phyloP scores from a whole-genome alignment of 1,140 invertebrate species.

The Coboldia fuscipes region DNA sequence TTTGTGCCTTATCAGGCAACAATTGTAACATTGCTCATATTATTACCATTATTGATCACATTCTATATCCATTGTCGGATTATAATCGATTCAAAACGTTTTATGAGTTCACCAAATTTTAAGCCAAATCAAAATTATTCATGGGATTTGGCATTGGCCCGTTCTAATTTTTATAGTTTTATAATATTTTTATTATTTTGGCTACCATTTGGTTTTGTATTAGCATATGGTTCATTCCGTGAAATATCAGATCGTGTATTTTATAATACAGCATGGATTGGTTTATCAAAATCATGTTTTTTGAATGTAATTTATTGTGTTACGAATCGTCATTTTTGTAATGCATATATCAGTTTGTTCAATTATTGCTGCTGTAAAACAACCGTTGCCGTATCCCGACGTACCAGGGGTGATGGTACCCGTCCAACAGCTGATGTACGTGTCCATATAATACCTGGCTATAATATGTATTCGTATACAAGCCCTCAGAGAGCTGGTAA shows the following conservation, averaged over 20 bases:
- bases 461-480: conserved; percentile 45
- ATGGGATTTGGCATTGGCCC: conserved; percentile 36
- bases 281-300: conserved; percentile 41
- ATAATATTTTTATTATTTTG: conserved; percentile 38
- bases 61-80: conserved; percentile 26
- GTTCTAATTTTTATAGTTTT: conserved; percentile 41
- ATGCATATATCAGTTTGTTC: conserved; percentile 53
- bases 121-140: conserved; percentile 37
- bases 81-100: conserved; percentile 5
- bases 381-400: conserved; percentile 42
- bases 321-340: conserved; percentile 42
- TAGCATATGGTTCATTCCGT: conserved; percentile 14
- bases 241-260: conserved; percentile 27
- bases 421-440: conserved; percentile 39
- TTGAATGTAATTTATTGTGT: conserved; percentile 44
- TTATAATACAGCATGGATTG: conserved; percentile 44
- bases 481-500: conserved; percentile 26
- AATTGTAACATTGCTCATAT: conserved; percentile 29
- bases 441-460: conserved; percentile 55
- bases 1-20: conserved; percentile 26
- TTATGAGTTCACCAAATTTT: conserved; percentile 26
- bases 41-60: conserved; percentile 27
- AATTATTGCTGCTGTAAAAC: conserved; percentile 70
- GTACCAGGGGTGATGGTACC: conserved; percentile 25
- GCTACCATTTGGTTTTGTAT: conserved; percentile 38